Evolutionary conservation across 2,888 invertebrate genomes (phyloP).

Genomic region (Scaptomyza flava): DNA sequence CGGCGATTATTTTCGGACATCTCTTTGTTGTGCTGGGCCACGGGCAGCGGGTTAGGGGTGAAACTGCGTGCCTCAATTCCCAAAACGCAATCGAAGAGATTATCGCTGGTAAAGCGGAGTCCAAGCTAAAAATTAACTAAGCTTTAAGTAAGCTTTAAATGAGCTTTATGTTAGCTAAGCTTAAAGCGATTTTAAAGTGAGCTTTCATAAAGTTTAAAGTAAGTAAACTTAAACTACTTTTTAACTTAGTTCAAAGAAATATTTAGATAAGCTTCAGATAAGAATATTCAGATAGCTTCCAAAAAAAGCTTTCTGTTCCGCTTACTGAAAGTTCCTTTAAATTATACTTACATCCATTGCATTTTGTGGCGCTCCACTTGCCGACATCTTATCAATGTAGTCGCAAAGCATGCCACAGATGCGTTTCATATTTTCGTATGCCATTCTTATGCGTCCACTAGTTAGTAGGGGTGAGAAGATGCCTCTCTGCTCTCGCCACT

Average conservation of each 20-base stretch:
- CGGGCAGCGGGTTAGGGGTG: conserved; percentile 68
- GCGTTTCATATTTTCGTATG: conserved; percentile 84
- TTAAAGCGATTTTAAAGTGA: background rate
- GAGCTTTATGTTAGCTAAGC: background rate
- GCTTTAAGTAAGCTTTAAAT: background rate
- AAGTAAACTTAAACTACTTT: too few relatives aligned
- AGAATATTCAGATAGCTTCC: too few relatives aligned
- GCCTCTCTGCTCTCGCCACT: conserved; percentile 85
- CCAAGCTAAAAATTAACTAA: conserved; percentile 65
- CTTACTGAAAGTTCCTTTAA: background rate
- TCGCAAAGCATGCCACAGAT: conserved; percentile 84
- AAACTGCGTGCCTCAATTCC: conserved; percentile 85
- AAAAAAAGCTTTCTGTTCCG: too few relatives aligned
- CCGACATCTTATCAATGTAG: conserved; percentile 78
- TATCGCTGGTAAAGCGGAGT: conserved; percentile 84
- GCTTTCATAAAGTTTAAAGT: too few relatives aligned
- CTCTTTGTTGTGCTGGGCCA: conserved; percentile 78
- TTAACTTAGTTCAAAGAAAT: too few relatives aligned
- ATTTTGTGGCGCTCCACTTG: conserved; percentile 79
- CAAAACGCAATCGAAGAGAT: conserved; percentile 84
- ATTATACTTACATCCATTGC: conserved; percentile 82
- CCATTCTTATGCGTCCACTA: conserved; percentile 84
- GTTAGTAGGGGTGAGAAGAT: conserved; percentile 85
- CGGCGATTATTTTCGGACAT: conserved; percentile 77
- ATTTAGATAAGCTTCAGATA: too few relatives aligned